Conservation (phyloP, 2,797 vertebrate genomes). For the Chiroxiphia lanceolata region DNA sequence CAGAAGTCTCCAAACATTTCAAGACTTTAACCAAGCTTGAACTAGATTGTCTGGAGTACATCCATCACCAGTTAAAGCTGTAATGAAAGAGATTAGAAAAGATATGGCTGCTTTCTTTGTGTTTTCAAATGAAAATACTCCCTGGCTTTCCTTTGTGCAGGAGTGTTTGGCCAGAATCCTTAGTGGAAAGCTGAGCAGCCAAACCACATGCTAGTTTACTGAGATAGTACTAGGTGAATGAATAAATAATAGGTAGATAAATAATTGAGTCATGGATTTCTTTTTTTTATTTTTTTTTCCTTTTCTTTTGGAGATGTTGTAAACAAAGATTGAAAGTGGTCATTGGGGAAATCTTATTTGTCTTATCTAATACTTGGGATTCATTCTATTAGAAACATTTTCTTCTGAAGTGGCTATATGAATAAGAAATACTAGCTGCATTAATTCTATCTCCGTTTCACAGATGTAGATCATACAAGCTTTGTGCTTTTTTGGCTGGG, state of each 20-base stretch:
- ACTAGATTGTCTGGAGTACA: neutral
- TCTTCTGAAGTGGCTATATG: neutral
- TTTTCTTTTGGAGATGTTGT: neutral
- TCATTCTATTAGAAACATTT: constrained; percentile 23
- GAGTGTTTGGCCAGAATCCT: constrained; percentile 35
- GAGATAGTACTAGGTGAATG: constrained; percentile 33
- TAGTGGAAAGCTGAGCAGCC: constrained; percentile 29
- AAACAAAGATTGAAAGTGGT: constrained; percentile 47
- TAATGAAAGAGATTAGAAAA: constrained; percentile 29
- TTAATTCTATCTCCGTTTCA: constrained; percentile 4
- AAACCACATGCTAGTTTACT: constrained; percentile 46
- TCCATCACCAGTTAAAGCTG: neutral
- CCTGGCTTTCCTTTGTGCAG: neutral
- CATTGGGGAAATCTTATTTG: neutral
- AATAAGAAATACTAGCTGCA: neutral
- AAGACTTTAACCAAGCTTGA: constrained; percentile 17
- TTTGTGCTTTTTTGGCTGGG: neutral
- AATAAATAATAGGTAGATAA: constrained; percentile 65
- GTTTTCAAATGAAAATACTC: constrained; percentile 26
- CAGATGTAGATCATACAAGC: neutral
- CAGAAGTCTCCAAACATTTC: constrained; percentile 6
- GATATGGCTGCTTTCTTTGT: neutral
- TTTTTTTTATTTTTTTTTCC: neutral
- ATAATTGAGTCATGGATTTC: constrained; percentile 37
- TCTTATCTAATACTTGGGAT: neutral